Percentiles rank a stretch among this genome's conserved stretches.
These are phyloP conservation scores for Urocitellus parryii DNA, from an alignment of 2,113 vertebrate species.

Conservation along the genomic window DNA sequence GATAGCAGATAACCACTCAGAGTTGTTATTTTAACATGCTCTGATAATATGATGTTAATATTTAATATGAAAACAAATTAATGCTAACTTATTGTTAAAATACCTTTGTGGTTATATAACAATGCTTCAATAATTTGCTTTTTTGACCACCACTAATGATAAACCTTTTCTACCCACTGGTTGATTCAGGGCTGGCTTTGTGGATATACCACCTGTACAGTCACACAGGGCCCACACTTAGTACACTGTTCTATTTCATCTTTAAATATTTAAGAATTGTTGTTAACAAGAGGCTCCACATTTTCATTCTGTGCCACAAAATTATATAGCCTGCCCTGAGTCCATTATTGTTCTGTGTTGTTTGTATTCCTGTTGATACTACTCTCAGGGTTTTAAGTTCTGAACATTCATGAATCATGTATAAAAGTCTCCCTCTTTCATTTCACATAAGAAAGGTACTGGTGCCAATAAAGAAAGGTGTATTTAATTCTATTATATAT, in stretches of 20 bases:
- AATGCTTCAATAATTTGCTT: background rate
- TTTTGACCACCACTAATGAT: background rate
- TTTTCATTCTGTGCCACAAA: background rate
- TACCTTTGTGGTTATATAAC: background rate
- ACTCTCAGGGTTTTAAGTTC: background rate
- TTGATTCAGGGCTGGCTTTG: background rate
- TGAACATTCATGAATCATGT: background rate
- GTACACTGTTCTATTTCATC: background rate
- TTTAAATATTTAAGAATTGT: background rate
- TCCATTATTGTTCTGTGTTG: background rate
- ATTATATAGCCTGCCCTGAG: background rate
- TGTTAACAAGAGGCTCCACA: background rate
- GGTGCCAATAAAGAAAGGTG: background rate
- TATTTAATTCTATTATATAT: background rate
- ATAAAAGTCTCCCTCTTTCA: background rate
- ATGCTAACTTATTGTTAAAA: background rate
- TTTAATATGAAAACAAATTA: slow-evolving; percentile 27
- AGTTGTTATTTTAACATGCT: background rate
- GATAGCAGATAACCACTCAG: background rate
- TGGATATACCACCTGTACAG: fast-evolving
- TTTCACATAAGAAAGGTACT: background rate
- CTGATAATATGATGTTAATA: background rate
- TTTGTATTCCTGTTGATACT: background rate
- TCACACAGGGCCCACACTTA: background rate
- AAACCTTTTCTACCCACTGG: background rate